Evolutionary conservation across 2,888 invertebrate species (phyloP).

Genomic region (Cecidostiba fungosa): DNA sequence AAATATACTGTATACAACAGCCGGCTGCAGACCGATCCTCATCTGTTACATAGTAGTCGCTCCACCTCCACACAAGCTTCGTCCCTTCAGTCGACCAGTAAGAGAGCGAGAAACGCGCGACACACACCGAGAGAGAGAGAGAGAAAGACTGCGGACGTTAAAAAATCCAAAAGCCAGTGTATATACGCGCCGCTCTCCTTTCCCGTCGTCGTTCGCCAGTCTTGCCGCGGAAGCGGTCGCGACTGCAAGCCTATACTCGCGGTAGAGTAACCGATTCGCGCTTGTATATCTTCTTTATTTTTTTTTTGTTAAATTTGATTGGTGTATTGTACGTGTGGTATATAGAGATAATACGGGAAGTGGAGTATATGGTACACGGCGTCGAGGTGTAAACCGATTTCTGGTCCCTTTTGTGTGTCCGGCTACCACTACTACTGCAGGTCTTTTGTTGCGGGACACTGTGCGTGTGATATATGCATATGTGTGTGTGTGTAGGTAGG

Average conservation of each 20-base stretch:
- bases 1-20: neutral
- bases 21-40: neutral
- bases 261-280: neutral
- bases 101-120: neutral
- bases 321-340: neutral
- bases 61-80: neutral
- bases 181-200: conserved; percentile 32
- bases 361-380: neutral
- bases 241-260: conserved; percentile 42
- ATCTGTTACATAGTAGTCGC: neutral
- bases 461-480: neutral
- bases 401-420: neutral
- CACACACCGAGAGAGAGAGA: neutral
- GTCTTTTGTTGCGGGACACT: neutral
- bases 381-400: neutral
- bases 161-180: conserved; percentile 11
- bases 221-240: conserved; percentile 58
- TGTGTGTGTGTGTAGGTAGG: neutral
- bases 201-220: conserved; percentile 30
- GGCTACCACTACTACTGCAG: neutral
- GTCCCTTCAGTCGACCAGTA: neutral
- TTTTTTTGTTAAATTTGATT: neutral
- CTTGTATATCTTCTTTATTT: neutral
- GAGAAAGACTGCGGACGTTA: neutral
- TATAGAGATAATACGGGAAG: neutral